Conservation (phyloP, 2,113 vertebrate genomes). For the Melanerpes aurifrons region DNA sequence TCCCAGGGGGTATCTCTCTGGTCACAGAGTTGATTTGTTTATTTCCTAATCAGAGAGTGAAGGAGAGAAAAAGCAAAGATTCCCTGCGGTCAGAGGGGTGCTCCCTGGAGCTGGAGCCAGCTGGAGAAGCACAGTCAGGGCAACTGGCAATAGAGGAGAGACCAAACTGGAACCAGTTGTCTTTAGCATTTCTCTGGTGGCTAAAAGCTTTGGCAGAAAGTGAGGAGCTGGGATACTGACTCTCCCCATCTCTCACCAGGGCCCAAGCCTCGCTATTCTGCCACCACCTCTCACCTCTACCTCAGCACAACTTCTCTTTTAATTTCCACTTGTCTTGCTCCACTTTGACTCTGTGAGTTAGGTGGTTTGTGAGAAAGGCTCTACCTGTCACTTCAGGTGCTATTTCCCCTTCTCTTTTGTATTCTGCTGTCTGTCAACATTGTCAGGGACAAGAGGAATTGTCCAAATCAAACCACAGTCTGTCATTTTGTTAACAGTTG, state of each 20-base stretch:
- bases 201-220: not conserved
- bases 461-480: not conserved
- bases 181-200: not conserved
- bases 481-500: not conserved
- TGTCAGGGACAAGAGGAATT: not conserved
- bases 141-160: not conserved
- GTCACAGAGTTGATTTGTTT: not conserved
- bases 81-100: accelerated
- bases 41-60: not conserved
- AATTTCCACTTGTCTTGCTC: not conserved
- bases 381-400: not conserved
- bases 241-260: not conserved
- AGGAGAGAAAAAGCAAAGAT: accelerated
- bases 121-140: not conserved
- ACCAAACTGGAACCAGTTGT: not conserved
- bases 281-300: not conserved
- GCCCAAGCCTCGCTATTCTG: not conserved
- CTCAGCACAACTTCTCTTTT: not conserved
- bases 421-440: not conserved
- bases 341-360: not conserved
- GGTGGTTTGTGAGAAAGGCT: not conserved
- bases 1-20: not conserved
- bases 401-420: not conserved
- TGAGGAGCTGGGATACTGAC: not conserved
- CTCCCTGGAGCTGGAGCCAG: accelerated